Evolutionary conservation across 2,888 invertebrate species (phyloP).

Genomic region (Stenurella melanura): DNA sequence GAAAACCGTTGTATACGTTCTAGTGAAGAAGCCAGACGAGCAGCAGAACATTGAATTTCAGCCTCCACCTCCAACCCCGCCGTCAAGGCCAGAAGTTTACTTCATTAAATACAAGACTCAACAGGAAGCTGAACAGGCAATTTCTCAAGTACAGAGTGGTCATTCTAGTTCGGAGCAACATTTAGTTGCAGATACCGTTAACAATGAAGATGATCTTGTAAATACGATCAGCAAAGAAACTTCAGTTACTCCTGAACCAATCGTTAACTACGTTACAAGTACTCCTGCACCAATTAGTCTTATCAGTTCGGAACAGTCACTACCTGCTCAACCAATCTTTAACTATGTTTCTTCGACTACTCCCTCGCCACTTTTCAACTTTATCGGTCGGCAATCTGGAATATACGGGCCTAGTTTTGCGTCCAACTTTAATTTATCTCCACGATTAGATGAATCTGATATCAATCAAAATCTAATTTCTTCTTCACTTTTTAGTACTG

Average conservation of each 20-base stretch:
- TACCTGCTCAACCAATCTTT: not conserved
- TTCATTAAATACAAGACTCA: constrained; percentile 90
- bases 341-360: constrained; percentile 13
- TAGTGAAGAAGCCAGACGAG: constrained; percentile 76
- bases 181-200: constrained; percentile 19
- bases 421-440: not conserved
- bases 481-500: constrained; percentile 24
- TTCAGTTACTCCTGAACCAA: constrained; percentile 11
- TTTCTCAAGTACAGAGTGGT: constrained; percentile 58
- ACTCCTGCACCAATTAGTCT: not conserved
- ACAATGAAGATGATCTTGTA: constrained; percentile 12
- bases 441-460: not conserved
- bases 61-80: constrained; percentile 85
- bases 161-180: constrained; percentile 41
- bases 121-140: constrained; percentile 73
- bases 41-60: constrained; percentile 78
- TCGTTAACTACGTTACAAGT: constrained; percentile 23
- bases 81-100: constrained; percentile 92
- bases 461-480: constrained; percentile 27
- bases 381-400: not conserved
- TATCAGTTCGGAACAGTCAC: not conserved
- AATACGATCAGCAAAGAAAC: constrained; percentile 9
- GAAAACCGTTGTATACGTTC: constrained; percentile 70
- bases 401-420: not conserved
- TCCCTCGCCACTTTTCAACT: not conserved